phyloP scores from a whole-genome alignment of 2,888 invertebrate species.

The Eurois occulta region DNA sequence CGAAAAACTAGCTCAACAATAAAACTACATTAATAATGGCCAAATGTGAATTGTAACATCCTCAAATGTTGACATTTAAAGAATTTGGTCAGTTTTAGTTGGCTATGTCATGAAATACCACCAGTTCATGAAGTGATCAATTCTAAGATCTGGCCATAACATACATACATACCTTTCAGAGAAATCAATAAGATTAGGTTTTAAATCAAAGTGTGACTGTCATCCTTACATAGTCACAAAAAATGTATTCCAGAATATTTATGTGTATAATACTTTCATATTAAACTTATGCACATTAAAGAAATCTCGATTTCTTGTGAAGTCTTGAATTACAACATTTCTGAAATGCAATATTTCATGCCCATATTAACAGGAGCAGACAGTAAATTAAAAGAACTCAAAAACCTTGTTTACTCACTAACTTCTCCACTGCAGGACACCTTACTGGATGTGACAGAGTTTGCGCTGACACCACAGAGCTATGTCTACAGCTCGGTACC shows the following conservation, averaged over 20 bases:
- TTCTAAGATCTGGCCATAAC: neutral
- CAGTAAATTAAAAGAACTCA: neutral
- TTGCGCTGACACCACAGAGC: constrained; percentile 81
- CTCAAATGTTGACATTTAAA: neutral
- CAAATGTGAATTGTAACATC: neutral
- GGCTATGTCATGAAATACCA: no score
- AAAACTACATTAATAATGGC: neutral
- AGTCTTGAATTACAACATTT: neutral
- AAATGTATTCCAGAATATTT: neutral
- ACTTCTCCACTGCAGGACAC: constrained; percentile 79
- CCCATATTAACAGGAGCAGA: neutral
- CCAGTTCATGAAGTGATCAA: neutral
- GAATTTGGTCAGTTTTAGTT: no score
- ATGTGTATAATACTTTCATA: neutral
- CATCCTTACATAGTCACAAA: no score
- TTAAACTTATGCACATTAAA: neutral
- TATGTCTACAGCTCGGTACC: constrained; percentile 82
- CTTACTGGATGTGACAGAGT: constrained; percentile 82
- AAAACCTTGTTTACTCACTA: neutral
- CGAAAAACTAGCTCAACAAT: neutral
- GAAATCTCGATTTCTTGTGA: neutral
- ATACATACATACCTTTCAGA: neutral
- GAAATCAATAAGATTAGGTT: neutral
- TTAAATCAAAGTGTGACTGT: no score
- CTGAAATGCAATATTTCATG: neutral